Evolutionary conservation across 2,797 vertebrate genomes (phyloP).

Genomic region (Echeneis naucrates): DNA sequence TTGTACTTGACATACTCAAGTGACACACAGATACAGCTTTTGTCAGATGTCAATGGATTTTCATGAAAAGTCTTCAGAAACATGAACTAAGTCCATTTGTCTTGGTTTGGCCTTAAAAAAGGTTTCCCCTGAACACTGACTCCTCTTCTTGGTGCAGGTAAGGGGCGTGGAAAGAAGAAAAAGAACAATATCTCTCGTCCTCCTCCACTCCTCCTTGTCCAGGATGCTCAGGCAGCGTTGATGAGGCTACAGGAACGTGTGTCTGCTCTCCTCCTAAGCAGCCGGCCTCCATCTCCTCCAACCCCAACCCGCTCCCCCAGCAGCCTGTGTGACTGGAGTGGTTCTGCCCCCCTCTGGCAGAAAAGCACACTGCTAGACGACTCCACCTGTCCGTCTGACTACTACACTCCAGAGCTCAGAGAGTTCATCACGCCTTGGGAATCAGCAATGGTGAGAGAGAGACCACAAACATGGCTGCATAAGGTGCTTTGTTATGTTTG

Average conservation of each 20-base stretch:
- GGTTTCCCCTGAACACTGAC: neutral
- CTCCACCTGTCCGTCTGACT: constrained; percentile 65
- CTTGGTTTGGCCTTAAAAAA: neutral
- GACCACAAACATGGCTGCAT: neutral
- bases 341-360: constrained; percentile 86
- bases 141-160: constrained; percentile 76
- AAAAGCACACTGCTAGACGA: constrained; percentile 84
- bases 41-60: too few relatives aligned
- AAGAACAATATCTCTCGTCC: constrained; percentile 67
- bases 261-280: constrained; percentile 84
- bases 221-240: constrained; percentile 82
- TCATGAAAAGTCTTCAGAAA: neutral
- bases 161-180: constrained; percentile 77
- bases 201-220: constrained; percentile 87
- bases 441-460: constrained; percentile 79
- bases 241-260: constrained; percentile 87
- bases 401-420: constrained; percentile 83
- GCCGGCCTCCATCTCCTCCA: constrained; percentile 72
- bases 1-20: neutral
- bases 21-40: neutral
- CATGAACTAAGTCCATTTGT: neutral
- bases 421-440: constrained; percentile 80
- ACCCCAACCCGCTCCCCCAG: constrained; percentile 85
- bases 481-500: neutral
- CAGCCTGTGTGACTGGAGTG: constrained; percentile 69